Evolutionary conservation across 2,888 invertebrate species (phyloP).

Genomic region (Tromatobia lineatoria): DNA sequence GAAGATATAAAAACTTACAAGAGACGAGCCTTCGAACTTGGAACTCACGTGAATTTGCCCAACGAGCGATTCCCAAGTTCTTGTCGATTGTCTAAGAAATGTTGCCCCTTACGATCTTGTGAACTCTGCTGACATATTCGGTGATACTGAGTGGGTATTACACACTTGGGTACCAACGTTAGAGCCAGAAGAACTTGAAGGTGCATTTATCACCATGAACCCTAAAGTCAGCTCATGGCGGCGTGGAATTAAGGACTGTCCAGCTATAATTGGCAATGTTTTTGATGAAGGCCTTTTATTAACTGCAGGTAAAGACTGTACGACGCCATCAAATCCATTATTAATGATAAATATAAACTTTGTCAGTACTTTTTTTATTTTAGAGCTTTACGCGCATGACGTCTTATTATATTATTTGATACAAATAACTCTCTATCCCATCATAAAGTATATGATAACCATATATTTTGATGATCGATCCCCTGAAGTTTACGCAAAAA

Average conservation of each 20-base stretch:
- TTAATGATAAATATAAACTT: not conserved
- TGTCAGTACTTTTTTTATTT: conserved; percentile 23
- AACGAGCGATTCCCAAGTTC: conserved; percentile 35
- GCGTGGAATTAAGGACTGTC: conserved; percentile 57
- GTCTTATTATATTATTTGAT: conserved; percentile 35
- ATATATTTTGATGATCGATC: not conserved
- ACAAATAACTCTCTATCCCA: conserved; percentile 12
- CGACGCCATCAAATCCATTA: not conserved
- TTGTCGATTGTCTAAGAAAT: conserved; percentile 67
- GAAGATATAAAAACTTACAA: conserved; percentile 28
- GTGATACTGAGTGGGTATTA: not conserved
- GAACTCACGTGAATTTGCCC: conserved; percentile 54
- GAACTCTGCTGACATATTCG: conserved; percentile 9
- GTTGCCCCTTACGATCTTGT: conserved; percentile 22
- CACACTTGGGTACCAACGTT: conserved; percentile 61
- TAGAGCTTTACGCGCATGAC: conserved; percentile 51
- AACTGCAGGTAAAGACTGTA: conserved; percentile 49
- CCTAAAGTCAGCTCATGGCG: conserved; percentile 41
- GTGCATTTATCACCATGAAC: conserved; percentile 62
- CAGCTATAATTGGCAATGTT: conserved; percentile 67
- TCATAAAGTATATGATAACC: not conserved
- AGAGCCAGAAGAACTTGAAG: conserved; percentile 55
- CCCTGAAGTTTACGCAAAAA: not conserved
- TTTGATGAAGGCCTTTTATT: conserved; percentile 68
- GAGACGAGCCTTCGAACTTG: conserved; percentile 51